A percentile compares a stretch with the other conserved stretches of the same genome.
Evolutionary conservation across 2,113 vertebrate genomes (phyloP).

Genomic region (Cyprinodon brontotheroides): DNA sequence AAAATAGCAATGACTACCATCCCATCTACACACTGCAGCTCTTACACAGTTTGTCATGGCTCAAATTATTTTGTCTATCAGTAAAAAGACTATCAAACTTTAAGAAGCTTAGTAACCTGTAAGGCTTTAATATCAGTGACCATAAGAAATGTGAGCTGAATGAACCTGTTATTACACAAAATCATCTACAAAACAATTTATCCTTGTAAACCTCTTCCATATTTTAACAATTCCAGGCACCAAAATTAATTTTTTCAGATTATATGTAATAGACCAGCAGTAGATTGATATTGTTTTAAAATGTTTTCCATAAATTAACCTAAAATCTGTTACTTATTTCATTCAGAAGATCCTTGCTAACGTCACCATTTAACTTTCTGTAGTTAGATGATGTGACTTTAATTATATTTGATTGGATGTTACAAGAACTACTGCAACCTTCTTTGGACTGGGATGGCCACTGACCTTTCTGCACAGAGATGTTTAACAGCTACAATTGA

Average conservation of each 20-base stretch:
- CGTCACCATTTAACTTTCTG: no score
- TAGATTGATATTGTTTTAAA: not conserved
- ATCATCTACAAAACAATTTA: not conserved
- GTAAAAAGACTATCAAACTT: constrained; percentile 13
- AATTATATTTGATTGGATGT: not conserved
- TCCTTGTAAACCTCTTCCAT: not conserved
- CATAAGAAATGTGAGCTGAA: not conserved
- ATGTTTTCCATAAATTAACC: not conserved
- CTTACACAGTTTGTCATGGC: constrained; percentile 22
- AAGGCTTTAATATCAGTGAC: constrained; percentile 39
- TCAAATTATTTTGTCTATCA: constrained; percentile 27
- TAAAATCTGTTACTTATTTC: not conserved
- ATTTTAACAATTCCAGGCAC: no score
- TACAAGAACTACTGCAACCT: not conserved
- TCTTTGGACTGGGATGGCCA: no score
- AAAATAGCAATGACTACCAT: constrained; percentile 19
- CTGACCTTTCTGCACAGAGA: not conserved
- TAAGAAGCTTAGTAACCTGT: constrained; percentile 42
- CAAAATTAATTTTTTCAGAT: not conserved
- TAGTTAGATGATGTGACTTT: no score
- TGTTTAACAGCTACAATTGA: not conserved
- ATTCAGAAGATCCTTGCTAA: not conserved
- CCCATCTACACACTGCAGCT: constrained; percentile 1
- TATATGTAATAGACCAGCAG: not conserved
- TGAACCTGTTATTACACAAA: not conserved